phyloP scores from a whole-genome alignment of 2,797 vertebrate species.

The Parotocinclus haroldoi region DNA sequence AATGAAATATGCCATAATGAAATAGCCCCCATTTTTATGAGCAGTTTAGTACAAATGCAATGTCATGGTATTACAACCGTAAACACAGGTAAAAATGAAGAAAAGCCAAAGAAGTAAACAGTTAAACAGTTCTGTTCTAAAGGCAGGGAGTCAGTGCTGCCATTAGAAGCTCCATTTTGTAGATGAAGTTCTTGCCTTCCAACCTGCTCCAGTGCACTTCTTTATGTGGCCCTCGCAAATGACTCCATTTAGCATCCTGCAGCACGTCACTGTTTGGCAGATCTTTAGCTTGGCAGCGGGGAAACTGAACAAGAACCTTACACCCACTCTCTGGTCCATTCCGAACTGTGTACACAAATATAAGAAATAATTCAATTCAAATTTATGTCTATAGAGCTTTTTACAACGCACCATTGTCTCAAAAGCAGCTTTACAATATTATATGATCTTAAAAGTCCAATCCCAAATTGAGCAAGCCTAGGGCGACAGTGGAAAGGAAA shows the following conservation, averaged over 20 bases:
- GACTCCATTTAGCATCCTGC: constrained; percentile 90
- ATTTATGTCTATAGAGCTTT: too few species aligned
- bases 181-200: constrained; percentile 97
- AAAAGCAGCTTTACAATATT: too few species aligned
- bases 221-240: constrained; percentile 85
- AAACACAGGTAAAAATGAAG: too few species aligned
- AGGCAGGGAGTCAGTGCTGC: constrained; percentile 87
- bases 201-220: constrained; percentile 96
- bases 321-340: constrained; percentile 59
- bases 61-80: too few species aligned
- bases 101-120: not conserved
- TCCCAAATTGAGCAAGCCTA: too few species aligned
- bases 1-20: too few species aligned
- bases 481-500: too few species aligned
- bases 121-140: constrained; percentile 19
- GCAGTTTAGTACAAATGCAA: too few species aligned
- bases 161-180: constrained; percentile 99
- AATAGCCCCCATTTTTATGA: too few species aligned
- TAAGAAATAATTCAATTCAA: too few species aligned
- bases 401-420: too few species aligned
- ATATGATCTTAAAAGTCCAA: too few species aligned
- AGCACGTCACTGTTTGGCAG: constrained; percentile 88
- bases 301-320: constrained; percentile 63
- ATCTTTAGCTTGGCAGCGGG: constrained; percentile 62
- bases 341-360: constrained; percentile 18